phyloP scores from a whole-genome alignment of 1,140 invertebrate genomes.

The Pygmarrhopalites habei region DNA sequence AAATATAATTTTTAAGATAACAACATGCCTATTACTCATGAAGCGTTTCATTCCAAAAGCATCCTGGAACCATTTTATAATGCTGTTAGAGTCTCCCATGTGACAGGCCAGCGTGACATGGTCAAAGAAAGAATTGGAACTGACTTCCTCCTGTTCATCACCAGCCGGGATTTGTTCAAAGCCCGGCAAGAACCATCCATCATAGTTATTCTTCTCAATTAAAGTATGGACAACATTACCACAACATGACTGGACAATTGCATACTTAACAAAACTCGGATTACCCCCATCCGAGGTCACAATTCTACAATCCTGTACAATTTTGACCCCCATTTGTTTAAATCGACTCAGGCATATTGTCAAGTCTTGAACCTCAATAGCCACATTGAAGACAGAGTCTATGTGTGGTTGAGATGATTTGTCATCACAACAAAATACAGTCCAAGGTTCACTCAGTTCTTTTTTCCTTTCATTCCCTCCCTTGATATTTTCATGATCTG shows the following conservation, averaged over 20 bases:
- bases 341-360: conserved; percentile 40
- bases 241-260: conserved; percentile 47
- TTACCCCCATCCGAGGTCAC: conserved; percentile 40
- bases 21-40: conserved; percentile 49
- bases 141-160: background rate
- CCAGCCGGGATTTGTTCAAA: conserved; percentile 38
- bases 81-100: conserved; percentile 42
- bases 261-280: conserved; percentile 43
- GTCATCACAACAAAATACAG: conserved; percentile 40
- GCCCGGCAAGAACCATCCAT: conserved; percentile 46
- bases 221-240: conserved; percentile 50
- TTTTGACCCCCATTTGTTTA: conserved; percentile 34
- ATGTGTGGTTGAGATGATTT: conserved; percentile 12
- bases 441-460: conserved; percentile 37
- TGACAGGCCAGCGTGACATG: conserved; percentile 48
- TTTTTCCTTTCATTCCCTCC: too few species aligned
- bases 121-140: conserved; percentile 45
- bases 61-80: conserved; percentile 48
- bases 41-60: conserved; percentile 50
- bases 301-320: conserved; percentile 42
- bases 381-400: conserved; percentile 49
- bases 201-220: conserved; percentile 45
- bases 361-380: conserved; percentile 47
- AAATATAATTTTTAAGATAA: too few species aligned
- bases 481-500: too few species aligned